Evolutionary conservation across 2,888 invertebrate species (phyloP).

Genomic region (Drosophila trichaetosa): DNA sequence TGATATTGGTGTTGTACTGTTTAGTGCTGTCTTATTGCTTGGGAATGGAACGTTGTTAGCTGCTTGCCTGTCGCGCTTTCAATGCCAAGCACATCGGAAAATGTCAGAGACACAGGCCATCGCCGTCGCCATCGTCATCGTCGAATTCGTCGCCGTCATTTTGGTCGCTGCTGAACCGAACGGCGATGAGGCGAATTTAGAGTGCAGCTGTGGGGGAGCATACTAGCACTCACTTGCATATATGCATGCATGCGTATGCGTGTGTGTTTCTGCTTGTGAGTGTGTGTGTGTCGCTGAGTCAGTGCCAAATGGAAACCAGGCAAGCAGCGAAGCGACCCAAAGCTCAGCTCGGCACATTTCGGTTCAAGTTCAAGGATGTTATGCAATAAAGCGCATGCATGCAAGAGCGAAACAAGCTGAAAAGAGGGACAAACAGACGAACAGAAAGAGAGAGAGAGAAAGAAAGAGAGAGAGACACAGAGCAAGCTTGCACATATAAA

Average conservation of each 20-base stretch:
- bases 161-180: constrained; percentile 25
- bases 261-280: background rate
- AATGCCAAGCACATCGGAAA: constrained; percentile 77
- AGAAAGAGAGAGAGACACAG: background rate
- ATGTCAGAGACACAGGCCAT: constrained; percentile 54
- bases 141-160: constrained; percentile 17
- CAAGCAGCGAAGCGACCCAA: constrained; percentile 69
- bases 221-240: constrained; percentile 27
- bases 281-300: constrained; percentile 43
- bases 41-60: constrained; percentile 70
- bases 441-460: background rate
- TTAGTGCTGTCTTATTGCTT: constrained; percentile 12
- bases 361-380: constrained; percentile 85
- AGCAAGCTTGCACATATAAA: background rate
- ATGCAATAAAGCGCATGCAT: constrained; percentile 76
- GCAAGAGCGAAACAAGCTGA: constrained; percentile 27
- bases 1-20: constrained; percentile 25
- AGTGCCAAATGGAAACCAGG: constrained; percentile 51
- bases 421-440: constrained; percentile 13
- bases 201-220: constrained; percentile 29
- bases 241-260: constrained; percentile 3
- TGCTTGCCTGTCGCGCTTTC: constrained; percentile 80
- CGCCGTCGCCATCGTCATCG: constrained; percentile 23
- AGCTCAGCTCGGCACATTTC: constrained; percentile 69
- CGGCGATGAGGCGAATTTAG: constrained; percentile 25